Conservation (phyloP, 2,797 vertebrate species). For the Nannoperca obscura region DNA sequence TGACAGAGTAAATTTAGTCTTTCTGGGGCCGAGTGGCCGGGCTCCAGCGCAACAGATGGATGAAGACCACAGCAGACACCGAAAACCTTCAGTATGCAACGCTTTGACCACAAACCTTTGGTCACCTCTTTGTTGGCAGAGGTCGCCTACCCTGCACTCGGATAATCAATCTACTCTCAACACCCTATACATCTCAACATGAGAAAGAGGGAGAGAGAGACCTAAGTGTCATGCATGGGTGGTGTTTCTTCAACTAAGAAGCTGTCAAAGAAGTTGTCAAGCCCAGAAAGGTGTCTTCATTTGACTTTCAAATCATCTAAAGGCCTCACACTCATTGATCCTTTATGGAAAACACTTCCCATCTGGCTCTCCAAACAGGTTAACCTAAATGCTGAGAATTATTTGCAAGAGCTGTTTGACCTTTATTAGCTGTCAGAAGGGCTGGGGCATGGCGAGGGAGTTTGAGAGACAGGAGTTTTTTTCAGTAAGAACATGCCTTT, state of each 20-base stretch:
- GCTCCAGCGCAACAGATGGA: conserved; percentile 21
- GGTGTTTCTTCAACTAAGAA: conserved; percentile 30
- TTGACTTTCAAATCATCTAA: conserved; percentile 61
- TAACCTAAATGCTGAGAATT: conserved; percentile 43
- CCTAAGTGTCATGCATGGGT: conserved; percentile 18
- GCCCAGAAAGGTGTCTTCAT: conserved; percentile 45
- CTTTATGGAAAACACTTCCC: conserved; percentile 40
- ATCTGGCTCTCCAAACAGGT: conserved; percentile 44
- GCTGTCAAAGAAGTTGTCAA: conserved; percentile 49
- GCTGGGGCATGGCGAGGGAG: neutral
- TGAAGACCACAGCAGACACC: neutral
- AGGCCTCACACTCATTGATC: conserved; percentile 49
- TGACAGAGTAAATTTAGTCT: conserved; percentile 25
- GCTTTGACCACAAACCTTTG: conserved; percentile 35
- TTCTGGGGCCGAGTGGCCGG: neutral
- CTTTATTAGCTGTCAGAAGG: conserved; percentile 39
- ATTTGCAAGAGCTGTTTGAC: conserved; percentile 50
- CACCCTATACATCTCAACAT: conserved; percentile 17
- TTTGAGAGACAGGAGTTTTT: neutral
- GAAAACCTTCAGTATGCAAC: conserved; percentile 23
- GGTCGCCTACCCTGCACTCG: conserved; percentile 57
- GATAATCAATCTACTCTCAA: conserved; percentile 71
- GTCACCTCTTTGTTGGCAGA: conserved; percentile 55
- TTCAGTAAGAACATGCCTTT: neutral
- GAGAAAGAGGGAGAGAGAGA: conserved; percentile 37